These are phyloP conservation scores for Hydropotes inermis DNA, from an alignment of 2,113 vertebrate genomes.

Conservation along the genomic window DNA sequence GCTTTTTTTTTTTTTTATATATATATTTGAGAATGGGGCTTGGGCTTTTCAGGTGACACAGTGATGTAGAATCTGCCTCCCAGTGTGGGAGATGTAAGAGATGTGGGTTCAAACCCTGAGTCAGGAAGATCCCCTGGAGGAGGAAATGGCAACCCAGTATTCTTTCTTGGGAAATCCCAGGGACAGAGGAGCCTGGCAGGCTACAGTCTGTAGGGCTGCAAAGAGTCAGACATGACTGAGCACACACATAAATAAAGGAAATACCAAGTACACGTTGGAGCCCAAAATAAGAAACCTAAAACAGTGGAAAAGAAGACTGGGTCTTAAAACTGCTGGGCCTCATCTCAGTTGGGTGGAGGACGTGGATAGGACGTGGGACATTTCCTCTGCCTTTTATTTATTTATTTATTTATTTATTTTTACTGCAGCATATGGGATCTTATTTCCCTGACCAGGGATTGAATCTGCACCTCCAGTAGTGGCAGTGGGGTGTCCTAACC, in stretches of 20 bases:
- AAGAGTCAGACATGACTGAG: neutral
- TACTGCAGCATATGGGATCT: neutral
- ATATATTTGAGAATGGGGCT: neutral
- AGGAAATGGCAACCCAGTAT: neutral
- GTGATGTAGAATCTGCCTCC: neutral
- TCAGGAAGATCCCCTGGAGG: neutral
- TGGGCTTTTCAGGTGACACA: neutral
- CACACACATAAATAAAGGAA: neutral
- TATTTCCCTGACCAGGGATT: neutral
- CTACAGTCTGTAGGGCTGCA: neutral
- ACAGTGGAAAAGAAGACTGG: neutral
- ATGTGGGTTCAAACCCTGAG: neutral
- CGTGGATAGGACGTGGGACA: fast-evolving
- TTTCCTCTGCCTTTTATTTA: neutral
- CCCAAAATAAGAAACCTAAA: neutral
- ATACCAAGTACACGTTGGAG: neutral
- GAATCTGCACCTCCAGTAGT: fast-evolving
- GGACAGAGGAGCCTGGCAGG: neutral
- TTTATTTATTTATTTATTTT: neutral
- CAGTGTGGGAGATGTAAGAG: neutral
- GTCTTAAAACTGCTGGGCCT: neutral
- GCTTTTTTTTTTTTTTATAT: neutral
- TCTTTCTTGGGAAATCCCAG: neutral
- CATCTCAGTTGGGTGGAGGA: neutral
- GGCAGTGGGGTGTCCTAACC: neutral